phyloP scores from a whole-genome alignment of 2,888 invertebrate genomes.

The Zygogramma bicolorata region DNA sequence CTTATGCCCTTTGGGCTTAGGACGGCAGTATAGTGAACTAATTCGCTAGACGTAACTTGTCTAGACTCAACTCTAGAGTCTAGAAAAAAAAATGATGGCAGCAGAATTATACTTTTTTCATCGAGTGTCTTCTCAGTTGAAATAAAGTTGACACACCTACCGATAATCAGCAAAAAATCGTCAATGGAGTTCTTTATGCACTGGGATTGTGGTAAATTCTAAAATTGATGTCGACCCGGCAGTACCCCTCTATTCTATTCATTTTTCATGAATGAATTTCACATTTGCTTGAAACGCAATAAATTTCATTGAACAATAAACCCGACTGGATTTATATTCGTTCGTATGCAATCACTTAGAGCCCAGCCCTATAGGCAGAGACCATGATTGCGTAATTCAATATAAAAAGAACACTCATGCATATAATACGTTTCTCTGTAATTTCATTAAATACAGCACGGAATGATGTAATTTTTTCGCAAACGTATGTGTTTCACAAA shows the following conservation, averaged over 20 bases:
- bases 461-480: constrained; percentile 5
- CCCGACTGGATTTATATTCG: constrained; percentile 6
- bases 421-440: constrained; percentile 29
- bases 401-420: constrained; percentile 36
- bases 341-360: constrained; percentile 28
- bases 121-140: too few relatives aligned
- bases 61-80: too few relatives aligned
- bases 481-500: constrained; percentile 6
- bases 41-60: too few relatives aligned
- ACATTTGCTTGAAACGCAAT: background rate
- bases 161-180: too few relatives aligned
- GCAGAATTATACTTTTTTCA: too few relatives aligned
- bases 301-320: constrained; percentile 8
- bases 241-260: background rate
- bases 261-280: background rate
- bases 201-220: too few relatives aligned
- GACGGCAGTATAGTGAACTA: too few relatives aligned
- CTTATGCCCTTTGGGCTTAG: too few relatives aligned
- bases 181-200: too few relatives aligned
- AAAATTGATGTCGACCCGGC: background rate
- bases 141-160: too few relatives aligned
- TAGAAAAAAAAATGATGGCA: too few relatives aligned
- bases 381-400: constrained; percentile 33
- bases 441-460: constrained; percentile 24
- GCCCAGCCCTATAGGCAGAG: constrained; percentile 23